phyloP scores from a whole-genome alignment of 1,140 invertebrate species.

The Drosophila albomicans region DNA sequence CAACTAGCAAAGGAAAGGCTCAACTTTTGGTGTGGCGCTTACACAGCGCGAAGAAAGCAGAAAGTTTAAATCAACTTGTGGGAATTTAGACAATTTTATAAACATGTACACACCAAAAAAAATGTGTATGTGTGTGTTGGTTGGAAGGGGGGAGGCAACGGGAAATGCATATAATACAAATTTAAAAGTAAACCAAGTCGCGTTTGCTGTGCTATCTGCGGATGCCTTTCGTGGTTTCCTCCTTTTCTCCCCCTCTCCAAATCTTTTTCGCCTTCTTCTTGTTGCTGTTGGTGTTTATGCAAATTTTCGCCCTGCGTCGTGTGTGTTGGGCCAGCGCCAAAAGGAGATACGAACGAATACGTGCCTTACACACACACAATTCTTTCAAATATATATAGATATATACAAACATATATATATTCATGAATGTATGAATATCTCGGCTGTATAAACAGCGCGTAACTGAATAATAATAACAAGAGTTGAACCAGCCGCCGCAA shows the following conservation, averaged over 20 bases:
- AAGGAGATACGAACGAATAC: slow-evolving; percentile 64
- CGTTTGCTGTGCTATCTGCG: slow-evolving; percentile 68
- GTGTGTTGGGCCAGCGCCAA: slow-evolving; percentile 72
- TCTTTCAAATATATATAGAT: slow-evolving; percentile 15
- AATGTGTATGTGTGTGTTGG: slow-evolving; percentile 24
- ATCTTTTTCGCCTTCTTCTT: slow-evolving; percentile 22
- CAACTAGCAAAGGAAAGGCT: slow-evolving; percentile 60
- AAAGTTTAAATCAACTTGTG: slow-evolving; percentile 83
- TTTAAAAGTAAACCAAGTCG: slow-evolving; percentile 78
- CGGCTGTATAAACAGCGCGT: slow-evolving; percentile 77
- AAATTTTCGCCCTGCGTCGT: slow-evolving; percentile 67
- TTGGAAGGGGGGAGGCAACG: background rate
- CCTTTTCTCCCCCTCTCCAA: background rate
- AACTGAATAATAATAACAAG: slow-evolving; percentile 81
- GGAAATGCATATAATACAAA: slow-evolving; percentile 69
- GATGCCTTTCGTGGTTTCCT: slow-evolving; percentile 48
- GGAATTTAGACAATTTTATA: slow-evolving; percentile 83
- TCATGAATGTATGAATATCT: slow-evolving; percentile 82
- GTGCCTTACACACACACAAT: slow-evolving; percentile 41
- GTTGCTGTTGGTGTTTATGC: slow-evolving; percentile 73
- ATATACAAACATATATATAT: slow-evolving; percentile 56
- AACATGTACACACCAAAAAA: slow-evolving; percentile 56
- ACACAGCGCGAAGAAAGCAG: slow-evolving; percentile 60
- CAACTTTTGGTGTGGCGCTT: slow-evolving; percentile 43
- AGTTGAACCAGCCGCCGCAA: slow-evolving; percentile 27